A percentile compares a stretch with the other conserved stretches of the same genome.
Evolutionary conservation across 2,888 invertebrate species (phyloP).

Genomic region (Coenonympha glycerion): DNA sequence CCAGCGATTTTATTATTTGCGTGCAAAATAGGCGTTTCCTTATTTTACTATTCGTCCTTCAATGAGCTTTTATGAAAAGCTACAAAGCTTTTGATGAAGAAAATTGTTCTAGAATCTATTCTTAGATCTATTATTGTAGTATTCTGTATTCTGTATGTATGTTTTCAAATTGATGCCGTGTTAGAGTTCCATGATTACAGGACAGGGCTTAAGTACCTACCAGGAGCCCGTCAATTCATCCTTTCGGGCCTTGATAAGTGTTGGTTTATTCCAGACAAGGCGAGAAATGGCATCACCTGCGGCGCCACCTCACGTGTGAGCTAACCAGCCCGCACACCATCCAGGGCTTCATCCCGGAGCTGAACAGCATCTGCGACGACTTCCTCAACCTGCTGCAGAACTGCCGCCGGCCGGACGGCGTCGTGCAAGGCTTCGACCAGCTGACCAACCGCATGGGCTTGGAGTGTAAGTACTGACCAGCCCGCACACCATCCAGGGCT

Average conservation of each 20-base stretch:
- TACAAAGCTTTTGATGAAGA: not conserved
- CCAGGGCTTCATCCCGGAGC: slow-evolving; percentile 82
- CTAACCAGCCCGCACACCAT: slow-evolving; percentile 86
- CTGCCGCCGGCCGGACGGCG: slow-evolving; percentile 67
- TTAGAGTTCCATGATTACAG: too few relatives aligned
- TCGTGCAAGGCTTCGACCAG: slow-evolving; percentile 80
- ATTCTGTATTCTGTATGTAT: too few relatives aligned
- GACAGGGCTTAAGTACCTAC: too few relatives aligned
- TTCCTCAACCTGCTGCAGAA: slow-evolving; percentile 80
- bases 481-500: too few relatives aligned
- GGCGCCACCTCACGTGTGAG: slow-evolving; percentile 82
- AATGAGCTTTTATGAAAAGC: slow-evolving; percentile 10
- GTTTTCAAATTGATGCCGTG: too few relatives aligned
- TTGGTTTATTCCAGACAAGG: slow-evolving; percentile 79
- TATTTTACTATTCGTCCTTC: slow-evolving; percentile 2
- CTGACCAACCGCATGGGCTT: slow-evolving; percentile 86
- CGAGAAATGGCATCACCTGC: slow-evolving; percentile 84
- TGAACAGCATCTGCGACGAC: slow-evolving; percentile 85
- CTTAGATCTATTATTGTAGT: not conserved
- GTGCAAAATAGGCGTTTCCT: slow-evolving; percentile 13
- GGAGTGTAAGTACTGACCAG: slow-evolving; percentile 84
- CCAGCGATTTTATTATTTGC: slow-evolving; percentile 12
- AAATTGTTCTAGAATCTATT: not conserved
- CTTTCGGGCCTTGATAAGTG: too few relatives aligned
- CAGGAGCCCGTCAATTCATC: too few relatives aligned